Evolutionary conservation across 2,797 vertebrate species (phyloP), one percentile per base, ranked within the genome.

Genomic region (Esox masquinongy): DNA sequence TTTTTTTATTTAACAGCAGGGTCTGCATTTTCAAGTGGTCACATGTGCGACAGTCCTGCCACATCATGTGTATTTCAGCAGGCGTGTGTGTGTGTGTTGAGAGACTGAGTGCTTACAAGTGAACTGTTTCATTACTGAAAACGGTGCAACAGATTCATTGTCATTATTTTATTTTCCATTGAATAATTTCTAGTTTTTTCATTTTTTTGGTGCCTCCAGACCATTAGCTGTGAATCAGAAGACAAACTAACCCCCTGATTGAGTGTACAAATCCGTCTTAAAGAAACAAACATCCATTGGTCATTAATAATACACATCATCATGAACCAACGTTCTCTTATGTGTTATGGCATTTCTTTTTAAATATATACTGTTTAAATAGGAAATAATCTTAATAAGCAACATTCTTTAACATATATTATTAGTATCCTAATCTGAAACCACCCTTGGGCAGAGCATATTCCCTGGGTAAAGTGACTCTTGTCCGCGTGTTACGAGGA

Each of bases 101-200:
- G 14, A 70, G n/a, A 50, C 12, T 16, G 19, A 56, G 2, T 11
- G 3, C 53, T 53, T 17, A 53, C 51, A n/a, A 59, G 56, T 59
- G 50, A 74, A 74, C 15, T 53, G 22, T 74, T 75, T 69, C 50
- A 50, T 49, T 71, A 75, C 80, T 47, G 84, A 61, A 89, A 90
- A 87, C 43, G 81, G 79, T 39, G 22, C 74, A 47, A 84, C 79
- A 80, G 14, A 67, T 84, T 88, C 82, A 88, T 89, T 90, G 79
- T 88, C 86, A 92, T 89, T 91, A 90, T 94, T 94, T 94, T 93
- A 93, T 93, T 93, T 90, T 91, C 91, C 87, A 91, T 92, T 92
- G 85, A 93, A 93, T 91, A 92, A 77, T 89, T 92, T 91, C 89
- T 91, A 93, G 79, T 79, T 87, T 85, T 86, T 79, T 77, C 31